phyloP scores from a whole-genome alignment of 2,888 invertebrate species.

The Aphidoletes aphidimyza region DNA sequence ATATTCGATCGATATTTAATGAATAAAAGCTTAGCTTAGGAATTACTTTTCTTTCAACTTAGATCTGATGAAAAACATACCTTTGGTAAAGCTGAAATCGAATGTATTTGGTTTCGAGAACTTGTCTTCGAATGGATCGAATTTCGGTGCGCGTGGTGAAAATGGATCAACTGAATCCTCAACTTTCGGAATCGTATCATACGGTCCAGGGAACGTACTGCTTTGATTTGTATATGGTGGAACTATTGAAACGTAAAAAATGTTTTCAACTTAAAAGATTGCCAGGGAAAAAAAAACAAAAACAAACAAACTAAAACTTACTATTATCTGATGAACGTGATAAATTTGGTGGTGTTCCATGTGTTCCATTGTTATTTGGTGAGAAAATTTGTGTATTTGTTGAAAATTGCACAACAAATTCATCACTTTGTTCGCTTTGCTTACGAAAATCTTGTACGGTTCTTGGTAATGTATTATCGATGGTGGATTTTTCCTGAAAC shows the following conservation, averaged over 20 bases:
- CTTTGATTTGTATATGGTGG: neutral
- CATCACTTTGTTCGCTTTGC: slow-evolving; percentile 43
- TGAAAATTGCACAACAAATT: slow-evolving; percentile 30
- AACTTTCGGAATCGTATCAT: slow-evolving; percentile 54
- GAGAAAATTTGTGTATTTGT: slow-evolving; percentile 12
- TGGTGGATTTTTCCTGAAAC: neutral
- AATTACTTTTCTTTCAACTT: no score
- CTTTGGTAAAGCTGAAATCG: slow-evolving; percentile 63
- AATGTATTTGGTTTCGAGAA: slow-evolving; percentile 65
- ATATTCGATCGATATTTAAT: no score
- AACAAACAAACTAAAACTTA: neutral
- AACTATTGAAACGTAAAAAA: neutral
- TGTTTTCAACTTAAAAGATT: neutral
- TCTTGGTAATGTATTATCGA: neutral
- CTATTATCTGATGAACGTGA: slow-evolving; percentile 6
- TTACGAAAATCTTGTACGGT: neutral
- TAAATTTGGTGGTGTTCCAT: slow-evolving; percentile 36
- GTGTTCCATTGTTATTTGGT: slow-evolving; percentile 39
- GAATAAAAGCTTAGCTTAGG: no score
- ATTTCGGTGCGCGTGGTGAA: slow-evolving; percentile 66
- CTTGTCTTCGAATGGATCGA: slow-evolving; percentile 77
- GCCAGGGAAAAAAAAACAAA: neutral
- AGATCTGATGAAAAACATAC: slow-evolving; percentile 56
- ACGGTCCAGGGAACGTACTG: neutral
- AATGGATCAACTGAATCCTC: slow-evolving; percentile 62